A percentile compares a stretch with the other conserved stretches of the same genome.
These are phyloP conservation scores for Enteromius unitaeniatus DNA, from an alignment of 2,797 vertebrate species.

Conservation along the genomic window DNA sequence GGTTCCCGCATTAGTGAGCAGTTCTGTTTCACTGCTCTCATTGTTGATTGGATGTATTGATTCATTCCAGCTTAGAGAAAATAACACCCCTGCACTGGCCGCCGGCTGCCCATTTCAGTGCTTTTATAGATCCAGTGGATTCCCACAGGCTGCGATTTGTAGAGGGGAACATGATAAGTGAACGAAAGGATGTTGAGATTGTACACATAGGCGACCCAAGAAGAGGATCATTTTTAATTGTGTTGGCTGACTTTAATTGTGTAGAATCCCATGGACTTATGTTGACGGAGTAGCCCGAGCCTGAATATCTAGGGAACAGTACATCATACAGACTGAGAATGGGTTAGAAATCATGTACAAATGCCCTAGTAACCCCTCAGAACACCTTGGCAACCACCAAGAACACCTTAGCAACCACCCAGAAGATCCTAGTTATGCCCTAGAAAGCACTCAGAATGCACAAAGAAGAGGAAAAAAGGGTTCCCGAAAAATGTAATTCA, in stretches of 20 bases:
- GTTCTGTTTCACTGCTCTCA: constrained; percentile 44
- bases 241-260: no score
- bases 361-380: background rate
- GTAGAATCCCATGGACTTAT: background rate
- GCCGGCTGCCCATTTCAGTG: constrained; percentile 50
- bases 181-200: constrained; percentile 25
- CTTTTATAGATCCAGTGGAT: constrained; percentile 45
- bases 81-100: constrained; percentile 30
- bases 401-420: background rate
- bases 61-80: constrained; percentile 45
- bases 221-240: constrained; percentile 53
- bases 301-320: constrained; percentile 9
- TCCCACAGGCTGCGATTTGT: constrained; percentile 49
- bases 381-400: background rate
- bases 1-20: background rate
- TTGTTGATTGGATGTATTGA: constrained; percentile 54
- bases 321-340: background rate
- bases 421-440: background rate
- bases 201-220: constrained; percentile 28
- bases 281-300: background rate
- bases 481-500: background rate
- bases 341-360: background rate
- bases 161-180: constrained; percentile 15
- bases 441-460: background rate
- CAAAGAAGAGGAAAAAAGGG: background rate